Evolutionary conservation across 1,140 invertebrate genomes (phyloP), one percentile per base, ranked within the genome.

Genomic region (Rhagoletis pomonella): DNA sequence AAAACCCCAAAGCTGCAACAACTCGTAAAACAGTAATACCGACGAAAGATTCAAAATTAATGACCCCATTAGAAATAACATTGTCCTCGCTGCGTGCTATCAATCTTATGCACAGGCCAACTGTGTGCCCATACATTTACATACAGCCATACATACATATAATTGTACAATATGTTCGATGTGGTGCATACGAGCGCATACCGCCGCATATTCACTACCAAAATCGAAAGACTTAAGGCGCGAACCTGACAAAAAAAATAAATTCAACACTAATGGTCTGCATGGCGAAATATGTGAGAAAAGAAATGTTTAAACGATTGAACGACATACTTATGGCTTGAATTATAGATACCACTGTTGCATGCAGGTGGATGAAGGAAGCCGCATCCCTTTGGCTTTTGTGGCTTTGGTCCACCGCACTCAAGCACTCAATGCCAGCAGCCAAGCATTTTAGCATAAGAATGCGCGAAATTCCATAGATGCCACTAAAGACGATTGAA

Each of bases 11-110:
- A 2, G 47, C 47, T n/a, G 73, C n/a, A n/a, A n/a, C 73, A 17
- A 12, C 47, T 55, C 47, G 64, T 14, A 4, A 14, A 47, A 14
- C 4, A 47, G 17, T n/a, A 55, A 77, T 47, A 55, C 39, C 59
- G 59, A 59, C 84, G 59, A 85, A 85, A 62, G 84, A 17, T 62
- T 10, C 29, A 85, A 87, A 87, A 87, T 87, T 87, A 87, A 87
- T 87, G 86, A 87, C 50, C 65, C 86, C 65, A 87, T 87, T 87
- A 87, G 86, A 87, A 87, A 87, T 87, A 87, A 87, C 65, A 87
- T 87, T 69, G 86, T 67, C 64, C 55, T 58, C 47, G 55, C 65
- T 50, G 64, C 65, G 64, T 69, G 67, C 65, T 65, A 87, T 87
- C 86, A 87, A 87, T 87, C 86, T 87, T 87, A 6, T 62, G 42